Evolutionary conservation across 2,113 vertebrate genomes (phyloP).

Genomic region (Actinemys pallida): DNA sequence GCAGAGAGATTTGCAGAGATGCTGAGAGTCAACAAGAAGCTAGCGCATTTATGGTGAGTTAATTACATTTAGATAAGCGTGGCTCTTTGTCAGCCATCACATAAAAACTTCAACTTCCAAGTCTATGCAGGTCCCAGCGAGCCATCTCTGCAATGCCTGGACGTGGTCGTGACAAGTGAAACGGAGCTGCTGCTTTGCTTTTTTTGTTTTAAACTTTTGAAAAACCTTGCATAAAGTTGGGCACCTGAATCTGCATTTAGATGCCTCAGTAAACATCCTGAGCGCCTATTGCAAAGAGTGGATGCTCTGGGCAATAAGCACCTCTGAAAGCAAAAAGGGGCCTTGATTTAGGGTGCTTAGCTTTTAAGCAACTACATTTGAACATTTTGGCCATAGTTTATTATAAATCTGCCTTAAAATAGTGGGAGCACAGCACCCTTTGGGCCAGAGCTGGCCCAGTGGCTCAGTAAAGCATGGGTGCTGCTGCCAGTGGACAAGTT

Average conservation of each 20-base stretch:
- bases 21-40: constrained; percentile 82
- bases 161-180: constrained; percentile 43
- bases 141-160: constrained; percentile 49
- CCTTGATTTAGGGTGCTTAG: not conserved
- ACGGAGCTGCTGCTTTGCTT: not conserved
- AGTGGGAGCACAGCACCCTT: not conserved
- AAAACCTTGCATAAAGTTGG: not conserved
- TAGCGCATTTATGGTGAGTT: constrained; percentile 84
- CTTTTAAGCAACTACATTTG: not conserved
- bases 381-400: not conserved
- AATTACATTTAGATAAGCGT: constrained; percentile 29
- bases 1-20: constrained; percentile 83
- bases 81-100: constrained; percentile 41
- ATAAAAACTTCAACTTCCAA: constrained; percentile 60
- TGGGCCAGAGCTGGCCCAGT: not conserved
- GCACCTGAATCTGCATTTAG: not conserved
- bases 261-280: not conserved
- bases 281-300: not conserved
- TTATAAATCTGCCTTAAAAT: not conserved
- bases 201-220: not conserved
- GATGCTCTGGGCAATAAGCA: not conserved
- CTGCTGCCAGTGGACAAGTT: not conserved
- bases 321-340: not conserved
- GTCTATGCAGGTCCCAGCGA: constrained; percentile 59
- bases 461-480: not conserved